Evolutionary conservation across 2,113 vertebrate species (phyloP).

Genomic region (Leucosticte australis): DNA sequence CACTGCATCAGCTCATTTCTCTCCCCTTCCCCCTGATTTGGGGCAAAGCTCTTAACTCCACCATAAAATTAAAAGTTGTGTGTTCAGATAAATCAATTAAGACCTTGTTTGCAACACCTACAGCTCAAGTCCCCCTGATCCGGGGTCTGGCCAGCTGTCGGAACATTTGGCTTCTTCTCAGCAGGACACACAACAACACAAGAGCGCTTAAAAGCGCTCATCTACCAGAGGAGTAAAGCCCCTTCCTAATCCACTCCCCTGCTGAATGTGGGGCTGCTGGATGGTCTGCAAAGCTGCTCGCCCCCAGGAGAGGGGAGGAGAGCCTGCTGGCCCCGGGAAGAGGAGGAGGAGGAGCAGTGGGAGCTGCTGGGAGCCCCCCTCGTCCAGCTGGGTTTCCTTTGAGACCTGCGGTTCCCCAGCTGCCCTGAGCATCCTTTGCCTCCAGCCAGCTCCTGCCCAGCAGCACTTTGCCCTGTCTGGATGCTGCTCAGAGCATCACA

Average conservation of each 20-base stretch:
- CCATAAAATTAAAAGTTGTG: conserved; percentile 23
- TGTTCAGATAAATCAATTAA: conserved; percentile 37
- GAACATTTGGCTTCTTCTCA: conserved; percentile 34
- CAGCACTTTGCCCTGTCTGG: background rate
- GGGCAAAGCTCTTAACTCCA: background rate
- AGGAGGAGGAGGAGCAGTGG: background rate
- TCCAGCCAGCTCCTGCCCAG: background rate
- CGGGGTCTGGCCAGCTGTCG: background rate
- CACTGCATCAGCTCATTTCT: accelerated
- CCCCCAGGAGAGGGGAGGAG: background rate
- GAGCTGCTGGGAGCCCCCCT: background rate
- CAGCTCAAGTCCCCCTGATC: background rate
- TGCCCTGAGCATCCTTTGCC: background rate
- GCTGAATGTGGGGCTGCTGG: background rate
- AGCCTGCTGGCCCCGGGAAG: background rate
- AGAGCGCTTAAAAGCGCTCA: background rate
- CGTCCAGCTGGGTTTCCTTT: accelerated
- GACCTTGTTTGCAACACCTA: conserved; percentile 52
- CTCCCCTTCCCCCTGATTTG: background rate
- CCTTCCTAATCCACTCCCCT: conserved; percentile 31
- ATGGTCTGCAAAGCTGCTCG: accelerated
- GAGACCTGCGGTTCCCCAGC: accelerated
- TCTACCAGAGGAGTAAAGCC: conserved; percentile 5
- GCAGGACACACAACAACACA: conserved; percentile 31
- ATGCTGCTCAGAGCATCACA: accelerated